A percentile compares a stretch with the other conserved stretches of the same genome.
Evolutionary conservation across 2,888 invertebrate genomes (phyloP).

Genomic region (Tridacna crocea): DNA sequence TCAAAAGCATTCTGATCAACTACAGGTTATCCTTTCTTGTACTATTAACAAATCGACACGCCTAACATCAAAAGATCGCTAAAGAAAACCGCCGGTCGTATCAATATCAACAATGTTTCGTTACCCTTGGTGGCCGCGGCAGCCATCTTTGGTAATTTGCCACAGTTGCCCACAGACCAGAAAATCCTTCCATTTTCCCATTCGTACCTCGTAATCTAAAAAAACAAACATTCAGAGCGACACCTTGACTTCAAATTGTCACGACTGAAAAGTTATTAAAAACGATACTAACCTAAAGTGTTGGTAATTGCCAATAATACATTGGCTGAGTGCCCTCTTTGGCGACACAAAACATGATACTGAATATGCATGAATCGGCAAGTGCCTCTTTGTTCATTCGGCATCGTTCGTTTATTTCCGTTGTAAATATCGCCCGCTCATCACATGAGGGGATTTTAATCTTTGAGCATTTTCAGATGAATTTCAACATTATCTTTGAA

Average conservation of each 20-base stretch:
- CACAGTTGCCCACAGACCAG: constrained; percentile 49
- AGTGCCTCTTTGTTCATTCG: constrained; percentile 4
- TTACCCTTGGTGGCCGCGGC: constrained; percentile 25
- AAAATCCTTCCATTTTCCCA: constrained; percentile 20
- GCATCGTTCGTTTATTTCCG: constrained; percentile 1
- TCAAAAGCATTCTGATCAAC: too few species aligned
- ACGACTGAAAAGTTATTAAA: constrained; percentile 13
- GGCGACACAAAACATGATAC: constrained; percentile 8
- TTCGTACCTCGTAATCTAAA: neutral
- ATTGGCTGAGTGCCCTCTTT: constrained; percentile 22
- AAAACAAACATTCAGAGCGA: constrained; percentile 41
- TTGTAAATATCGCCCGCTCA: neutral
- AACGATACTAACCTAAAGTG: constrained; percentile 11
- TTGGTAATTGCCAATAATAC: constrained; percentile 16
- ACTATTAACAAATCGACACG: too few species aligned
- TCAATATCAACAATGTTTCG: neutral
- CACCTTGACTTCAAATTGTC: constrained; percentile 3
- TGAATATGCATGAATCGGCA: constrained; percentile 25
- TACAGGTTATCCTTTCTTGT: too few species aligned
- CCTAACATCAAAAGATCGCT: too few species aligned
- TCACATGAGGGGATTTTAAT: too few species aligned
- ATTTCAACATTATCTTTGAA: too few species aligned
- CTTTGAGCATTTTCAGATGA: too few species aligned
- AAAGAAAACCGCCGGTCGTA: neutral
- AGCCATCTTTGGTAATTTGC: constrained; percentile 48